Percentiles rank a stretch among this genome's conserved stretches.
Conservation (phyloP, 2,113 vertebrate genomes). For the Amazona vittata region DNA sequence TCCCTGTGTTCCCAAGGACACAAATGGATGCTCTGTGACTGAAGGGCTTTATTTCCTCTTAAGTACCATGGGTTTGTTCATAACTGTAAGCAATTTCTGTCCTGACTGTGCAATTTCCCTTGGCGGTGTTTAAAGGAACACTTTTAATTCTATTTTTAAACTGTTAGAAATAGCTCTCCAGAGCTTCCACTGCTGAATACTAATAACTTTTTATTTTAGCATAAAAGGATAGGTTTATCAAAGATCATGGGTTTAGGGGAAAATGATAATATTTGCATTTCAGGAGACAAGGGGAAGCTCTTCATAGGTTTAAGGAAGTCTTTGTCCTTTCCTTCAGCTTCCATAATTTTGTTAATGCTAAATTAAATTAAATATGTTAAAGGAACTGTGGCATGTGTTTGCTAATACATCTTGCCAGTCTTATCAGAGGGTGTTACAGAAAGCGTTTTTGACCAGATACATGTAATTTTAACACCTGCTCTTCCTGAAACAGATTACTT, state of each 20-base stretch:
- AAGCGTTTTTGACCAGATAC: conserved; percentile 16
- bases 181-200: conserved; percentile 43
- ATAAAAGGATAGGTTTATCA: conserved; percentile 55
- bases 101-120: conserved; percentile 44
- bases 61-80: neutral
- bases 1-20: conserved; percentile 11
- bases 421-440: conserved; percentile 37
- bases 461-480: conserved; percentile 55
- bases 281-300: neutral
- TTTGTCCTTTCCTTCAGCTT: conserved; percentile 10
- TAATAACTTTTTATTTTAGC: conserved; percentile 36
- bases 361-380: conserved; percentile 40
- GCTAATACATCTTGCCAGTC: neutral
- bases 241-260: conserved; percentile 5
- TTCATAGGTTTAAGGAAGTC: neutral
- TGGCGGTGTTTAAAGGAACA: conserved; percentile 41
- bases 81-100: conserved; percentile 53
- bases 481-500: conserved; percentile 32
- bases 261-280: conserved; percentile 28
- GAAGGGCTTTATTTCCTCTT: conserved; percentile 1
- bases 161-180: conserved; percentile 41
- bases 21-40: neutral
- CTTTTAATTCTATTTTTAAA: conserved; percentile 49
- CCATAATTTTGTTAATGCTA: conserved; percentile 11
- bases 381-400: conserved; percentile 4